Percentiles rank a stretch among this genome's conserved stretches.
Conservation (phyloP, 2,888 invertebrate species). For the Pyralis farinalis region DNA sequence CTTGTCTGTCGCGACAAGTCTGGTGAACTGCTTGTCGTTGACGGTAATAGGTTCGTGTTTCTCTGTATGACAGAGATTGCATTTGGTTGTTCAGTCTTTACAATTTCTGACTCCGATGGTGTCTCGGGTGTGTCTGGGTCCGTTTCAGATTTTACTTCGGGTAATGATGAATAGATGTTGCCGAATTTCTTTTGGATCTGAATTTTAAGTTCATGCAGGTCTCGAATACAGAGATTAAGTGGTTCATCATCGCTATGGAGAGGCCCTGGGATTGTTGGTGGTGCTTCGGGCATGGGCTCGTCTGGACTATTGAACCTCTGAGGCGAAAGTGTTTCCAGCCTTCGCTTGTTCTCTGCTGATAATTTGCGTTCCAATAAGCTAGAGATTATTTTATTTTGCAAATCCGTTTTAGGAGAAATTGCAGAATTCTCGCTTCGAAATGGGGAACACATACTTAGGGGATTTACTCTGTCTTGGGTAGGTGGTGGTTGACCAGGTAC, state of each 20-base stretch:
- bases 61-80: conserved; percentile 72
- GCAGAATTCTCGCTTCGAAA: conserved; percentile 39
- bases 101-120: conserved; percentile 63
- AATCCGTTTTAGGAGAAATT: conserved; percentile 79
- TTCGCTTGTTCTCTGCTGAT: conserved; percentile 83
- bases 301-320: conserved; percentile 55
- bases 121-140: conserved; percentile 58
- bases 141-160: conserved; percentile 82
- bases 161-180: conserved; percentile 80
- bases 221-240: conserved; percentile 90
- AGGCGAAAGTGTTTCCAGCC: conserved; percentile 53
- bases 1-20: conserved; percentile 52
- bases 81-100: conserved; percentile 60
- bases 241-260: conserved; percentile 84
- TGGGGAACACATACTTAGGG: conserved; percentile 37
- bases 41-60: conserved; percentile 55
- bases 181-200: conserved; percentile 83
- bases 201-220: conserved; percentile 85
- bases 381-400: conserved; percentile 85
- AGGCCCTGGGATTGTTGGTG: conserved; percentile 48
- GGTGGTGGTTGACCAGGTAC: conserved; percentile 87
- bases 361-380: conserved; percentile 85
- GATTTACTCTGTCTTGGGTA: conserved; percentile 58
- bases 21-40: conserved; percentile 68
- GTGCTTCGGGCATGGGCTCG: conserved; percentile 58